Conservation (phyloP, 1,140 invertebrate species). For the Stegodyphus dumicola region DNA sequence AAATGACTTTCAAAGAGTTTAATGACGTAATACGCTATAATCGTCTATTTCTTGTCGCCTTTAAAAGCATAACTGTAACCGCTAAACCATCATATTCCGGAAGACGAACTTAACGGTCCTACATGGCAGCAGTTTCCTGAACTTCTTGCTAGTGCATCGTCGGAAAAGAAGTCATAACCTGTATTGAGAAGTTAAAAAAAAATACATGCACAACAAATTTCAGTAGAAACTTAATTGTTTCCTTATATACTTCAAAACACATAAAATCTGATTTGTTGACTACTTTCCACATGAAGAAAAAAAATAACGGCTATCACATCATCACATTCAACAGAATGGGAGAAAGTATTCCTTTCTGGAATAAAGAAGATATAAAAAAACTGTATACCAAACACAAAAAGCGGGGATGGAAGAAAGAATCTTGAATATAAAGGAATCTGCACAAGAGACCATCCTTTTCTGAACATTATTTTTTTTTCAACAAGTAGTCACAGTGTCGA, state of each 20-base stretch:
- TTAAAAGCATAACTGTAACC: too few relatives aligned
- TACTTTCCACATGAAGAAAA: neutral
- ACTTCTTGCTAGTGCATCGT: too few relatives aligned
- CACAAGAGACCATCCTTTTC: too few relatives aligned
- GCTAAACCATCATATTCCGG: too few relatives aligned
- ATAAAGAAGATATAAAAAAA: neutral
- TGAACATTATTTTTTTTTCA: neutral
- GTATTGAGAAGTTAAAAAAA: neutral
- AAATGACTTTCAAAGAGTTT: too few relatives aligned
- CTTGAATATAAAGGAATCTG: neutral
- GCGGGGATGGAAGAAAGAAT: neutral
- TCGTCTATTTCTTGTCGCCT: too few relatives aligned
- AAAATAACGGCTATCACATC: neutral
- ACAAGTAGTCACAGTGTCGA: neutral
- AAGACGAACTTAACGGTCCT: too few relatives aligned
- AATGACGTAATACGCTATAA: too few relatives aligned
- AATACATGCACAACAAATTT: neutral
- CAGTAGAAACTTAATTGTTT: neutral
- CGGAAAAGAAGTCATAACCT: too few relatives aligned
- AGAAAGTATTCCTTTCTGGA: neutral
- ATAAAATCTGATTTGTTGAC: neutral
- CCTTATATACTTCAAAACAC: neutral
- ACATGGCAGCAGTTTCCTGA: too few relatives aligned
- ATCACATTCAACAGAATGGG: neutral
- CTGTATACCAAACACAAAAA: neutral